phyloP scores from a whole-genome alignment of 2,797 vertebrate genomes.

The Carapus acus region DNA sequence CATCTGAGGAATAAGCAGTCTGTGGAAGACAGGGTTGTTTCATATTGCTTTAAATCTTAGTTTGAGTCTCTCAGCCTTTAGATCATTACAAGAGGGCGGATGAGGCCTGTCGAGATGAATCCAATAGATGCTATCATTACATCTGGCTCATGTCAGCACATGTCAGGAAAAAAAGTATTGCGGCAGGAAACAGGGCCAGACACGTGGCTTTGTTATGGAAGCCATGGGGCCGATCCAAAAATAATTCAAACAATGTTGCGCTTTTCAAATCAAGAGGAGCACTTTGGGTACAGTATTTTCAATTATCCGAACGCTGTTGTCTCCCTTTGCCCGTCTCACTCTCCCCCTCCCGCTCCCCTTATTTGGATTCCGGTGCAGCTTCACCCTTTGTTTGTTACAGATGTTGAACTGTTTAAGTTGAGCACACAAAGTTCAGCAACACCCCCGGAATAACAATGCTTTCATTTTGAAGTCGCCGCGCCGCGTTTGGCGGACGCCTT shows the following conservation, averaged over 20 bases:
- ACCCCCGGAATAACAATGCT: constrained; percentile 33
- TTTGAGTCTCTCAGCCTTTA: constrained; percentile 42
- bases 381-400: constrained; percentile 37
- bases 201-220: too few relatives aligned
- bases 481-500: constrained; percentile 7
- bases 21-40: constrained; percentile 2
- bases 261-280: too few relatives aligned
- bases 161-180: not conserved
- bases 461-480: constrained; percentile 7
- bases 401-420: constrained; percentile 39
- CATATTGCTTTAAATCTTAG: constrained; percentile 44
- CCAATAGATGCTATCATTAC: constrained; percentile 3
- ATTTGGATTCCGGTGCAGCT: constrained; percentile 45
- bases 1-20: not conserved
- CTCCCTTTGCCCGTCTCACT: not conserved
- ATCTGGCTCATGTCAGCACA: constrained; percentile 14
- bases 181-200: not conserved
- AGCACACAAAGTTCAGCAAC: constrained; percentile 36
- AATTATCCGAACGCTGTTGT: constrained; percentile 29
- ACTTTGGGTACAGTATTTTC: not conserved
- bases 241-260: not conserved
- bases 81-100: constrained; percentile 23
- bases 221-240: too few relatives aligned
- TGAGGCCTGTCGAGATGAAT: constrained; percentile 20
- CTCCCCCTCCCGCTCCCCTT: constrained; percentile 14